Percentiles rank a stretch among this genome's conserved stretches.
Conservation (phyloP, 2,888 invertebrate species). For the Panopea generosa region DNA sequence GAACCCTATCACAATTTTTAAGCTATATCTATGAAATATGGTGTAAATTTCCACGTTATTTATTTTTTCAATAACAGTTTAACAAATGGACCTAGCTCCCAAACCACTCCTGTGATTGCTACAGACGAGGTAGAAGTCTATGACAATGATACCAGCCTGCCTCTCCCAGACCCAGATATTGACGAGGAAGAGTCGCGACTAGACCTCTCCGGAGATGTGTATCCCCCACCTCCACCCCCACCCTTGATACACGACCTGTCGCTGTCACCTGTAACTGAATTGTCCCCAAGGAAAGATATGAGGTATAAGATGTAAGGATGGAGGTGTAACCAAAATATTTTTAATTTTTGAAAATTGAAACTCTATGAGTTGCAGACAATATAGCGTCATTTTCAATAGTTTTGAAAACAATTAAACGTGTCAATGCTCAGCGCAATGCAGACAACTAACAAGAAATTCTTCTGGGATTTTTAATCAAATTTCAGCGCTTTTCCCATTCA, state of each 20-base stretch:
- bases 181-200: slow-evolving; percentile 15
- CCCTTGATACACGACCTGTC: slow-evolving; percentile 61
- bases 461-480: too few species aligned
- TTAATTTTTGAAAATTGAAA: too few species aligned
- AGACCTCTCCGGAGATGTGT: slow-evolving; percentile 48
- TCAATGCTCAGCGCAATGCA: too few species aligned
- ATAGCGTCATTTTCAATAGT: too few species aligned
- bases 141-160: not conserved
- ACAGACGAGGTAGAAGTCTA: slow-evolving; percentile 1
- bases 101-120: slow-evolving; percentile 13
- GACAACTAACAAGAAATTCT: too few species aligned
- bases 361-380: too few species aligned
- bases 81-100: slow-evolving; percentile 22
- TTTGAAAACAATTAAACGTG: too few species aligned
- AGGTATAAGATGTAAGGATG: slow-evolving; percentile 38
- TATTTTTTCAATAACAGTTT: not conserved
- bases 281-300: slow-evolving; percentile 55
- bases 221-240: slow-evolving; percentile 76
- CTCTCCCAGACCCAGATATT: not conserved
- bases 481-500: too few species aligned
- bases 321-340: too few species aligned
- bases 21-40: too few species aligned
- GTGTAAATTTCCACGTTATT: not conserved
- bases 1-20: too few species aligned
- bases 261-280: slow-evolving; percentile 33